Conservation (phyloP, 1,140 invertebrate species). For the Hirudo medicinalis region DNA sequence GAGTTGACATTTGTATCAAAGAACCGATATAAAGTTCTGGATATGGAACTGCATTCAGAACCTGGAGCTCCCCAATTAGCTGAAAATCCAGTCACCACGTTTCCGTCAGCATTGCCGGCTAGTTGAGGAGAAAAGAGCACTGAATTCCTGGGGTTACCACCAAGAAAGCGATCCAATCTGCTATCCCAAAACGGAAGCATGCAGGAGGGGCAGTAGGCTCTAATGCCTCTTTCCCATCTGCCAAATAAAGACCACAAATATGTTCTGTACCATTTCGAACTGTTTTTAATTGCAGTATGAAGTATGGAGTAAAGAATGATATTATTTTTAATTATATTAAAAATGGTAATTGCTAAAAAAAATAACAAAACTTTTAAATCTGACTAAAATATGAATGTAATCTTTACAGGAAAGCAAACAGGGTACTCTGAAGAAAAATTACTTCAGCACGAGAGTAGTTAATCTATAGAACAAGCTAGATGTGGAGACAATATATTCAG, state of each 20-base stretch:
- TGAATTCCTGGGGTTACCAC: constrained; percentile 2
- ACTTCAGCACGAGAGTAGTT: too few relatives aligned
- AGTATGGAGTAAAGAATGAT: too few relatives aligned
- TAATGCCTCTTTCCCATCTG: constrained; percentile 8
- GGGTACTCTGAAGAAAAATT: too few relatives aligned
- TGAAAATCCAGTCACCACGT: neutral
- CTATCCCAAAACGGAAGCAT: constrained; percentile 10
- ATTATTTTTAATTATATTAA: too few relatives aligned
- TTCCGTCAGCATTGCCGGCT: constrained; percentile 6
- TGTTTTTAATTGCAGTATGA: neutral
- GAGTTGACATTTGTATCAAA: too few relatives aligned
- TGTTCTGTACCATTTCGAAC: neutral
- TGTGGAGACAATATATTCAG: too few relatives aligned
- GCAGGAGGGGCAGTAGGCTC: neutral
- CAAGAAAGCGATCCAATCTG: neutral
- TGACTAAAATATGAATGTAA: too few relatives aligned
- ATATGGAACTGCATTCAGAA: neutral
- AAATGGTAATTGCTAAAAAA: neutral
- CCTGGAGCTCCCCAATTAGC: neutral
- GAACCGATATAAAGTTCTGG: neutral
- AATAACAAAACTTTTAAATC: constrained; percentile 10
- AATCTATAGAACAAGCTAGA: too few relatives aligned
- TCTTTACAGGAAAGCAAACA: too few relatives aligned
- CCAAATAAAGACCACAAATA: neutral
- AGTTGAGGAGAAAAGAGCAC: neutral